A percentile compares a stretch with the other conserved stretches of the same genome.
Evolutionary conservation across 2,113 vertebrate species (phyloP).

Genomic region (Amblyornis subalaris): DNA sequence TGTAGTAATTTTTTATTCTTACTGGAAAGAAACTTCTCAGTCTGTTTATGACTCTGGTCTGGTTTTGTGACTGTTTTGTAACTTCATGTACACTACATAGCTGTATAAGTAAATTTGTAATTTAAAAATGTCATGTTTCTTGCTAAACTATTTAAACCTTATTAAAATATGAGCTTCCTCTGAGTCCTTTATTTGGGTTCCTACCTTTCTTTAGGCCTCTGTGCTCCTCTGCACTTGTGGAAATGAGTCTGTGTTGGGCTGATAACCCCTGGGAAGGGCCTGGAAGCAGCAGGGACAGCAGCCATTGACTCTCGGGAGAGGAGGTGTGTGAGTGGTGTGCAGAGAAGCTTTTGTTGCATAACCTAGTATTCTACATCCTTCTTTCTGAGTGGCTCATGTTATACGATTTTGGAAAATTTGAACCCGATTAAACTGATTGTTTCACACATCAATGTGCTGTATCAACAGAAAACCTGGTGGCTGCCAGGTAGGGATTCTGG

Average conservation of each 20-base stretch:
- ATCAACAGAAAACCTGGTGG: fast-evolving
- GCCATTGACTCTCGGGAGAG: not conserved
- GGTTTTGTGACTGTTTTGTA: not conserved
- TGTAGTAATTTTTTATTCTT: not conserved
- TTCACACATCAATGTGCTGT: not conserved
- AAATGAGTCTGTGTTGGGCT: not conserved
- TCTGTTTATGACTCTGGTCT: not conserved
- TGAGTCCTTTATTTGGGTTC: not conserved
- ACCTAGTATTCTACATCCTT: not conserved
- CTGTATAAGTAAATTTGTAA: not conserved
- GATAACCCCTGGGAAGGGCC: not conserved
- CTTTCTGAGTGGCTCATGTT: not conserved
- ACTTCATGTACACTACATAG: not conserved
- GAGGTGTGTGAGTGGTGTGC: not conserved
- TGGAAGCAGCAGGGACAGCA: not conserved
- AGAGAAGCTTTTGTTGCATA: not conserved
- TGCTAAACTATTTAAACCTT: not conserved
- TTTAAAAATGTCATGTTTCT: not conserved
- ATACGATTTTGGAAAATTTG: not conserved
- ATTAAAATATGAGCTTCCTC: not conserved
- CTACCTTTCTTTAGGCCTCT: not conserved
- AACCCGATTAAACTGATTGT: fast-evolving
- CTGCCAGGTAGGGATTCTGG: not conserved
- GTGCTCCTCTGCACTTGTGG: not conserved
- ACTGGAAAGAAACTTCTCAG: not conserved